Conservation (phyloP, 1,140 invertebrate species). For the Arion vulgaris region DNA sequence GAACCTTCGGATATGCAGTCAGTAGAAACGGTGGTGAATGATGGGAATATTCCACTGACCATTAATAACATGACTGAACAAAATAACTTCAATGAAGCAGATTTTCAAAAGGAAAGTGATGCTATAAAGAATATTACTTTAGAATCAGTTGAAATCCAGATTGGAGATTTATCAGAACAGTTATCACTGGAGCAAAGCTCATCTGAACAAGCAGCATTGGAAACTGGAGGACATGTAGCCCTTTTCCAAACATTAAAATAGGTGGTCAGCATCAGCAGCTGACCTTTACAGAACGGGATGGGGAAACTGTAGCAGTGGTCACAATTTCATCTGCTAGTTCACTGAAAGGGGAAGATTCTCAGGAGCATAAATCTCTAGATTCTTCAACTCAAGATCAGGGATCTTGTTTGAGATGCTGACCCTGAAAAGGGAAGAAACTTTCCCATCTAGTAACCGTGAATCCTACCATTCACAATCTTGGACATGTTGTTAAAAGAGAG, state of each 20-base stretch:
- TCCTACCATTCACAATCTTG: background rate
- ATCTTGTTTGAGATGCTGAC: background rate
- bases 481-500: background rate
- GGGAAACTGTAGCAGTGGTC: slow-evolving; percentile 14
- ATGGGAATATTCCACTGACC: background rate
- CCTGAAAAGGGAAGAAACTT: background rate
- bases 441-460: background rate
- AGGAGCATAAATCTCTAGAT: background rate
- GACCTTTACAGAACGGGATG: slow-evolving; percentile 28
- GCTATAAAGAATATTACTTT: background rate
- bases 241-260: slow-evolving; percentile 2
- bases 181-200: background rate
- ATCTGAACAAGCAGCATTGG: background rate
- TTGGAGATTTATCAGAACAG: background rate
- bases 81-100: background rate
- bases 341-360: background rate
- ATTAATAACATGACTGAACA: background rate
- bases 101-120: background rate
- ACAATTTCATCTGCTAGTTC: background rate
- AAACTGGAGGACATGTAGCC: background rate
- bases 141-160: background rate
- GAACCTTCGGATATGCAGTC: background rate
- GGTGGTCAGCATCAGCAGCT: slow-evolving; percentile 29
- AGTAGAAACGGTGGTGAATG: background rate
- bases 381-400: background rate